phyloP scores from a whole-genome alignment of 2,797 vertebrate species.

The Amazonetta brasiliensis region DNA sequence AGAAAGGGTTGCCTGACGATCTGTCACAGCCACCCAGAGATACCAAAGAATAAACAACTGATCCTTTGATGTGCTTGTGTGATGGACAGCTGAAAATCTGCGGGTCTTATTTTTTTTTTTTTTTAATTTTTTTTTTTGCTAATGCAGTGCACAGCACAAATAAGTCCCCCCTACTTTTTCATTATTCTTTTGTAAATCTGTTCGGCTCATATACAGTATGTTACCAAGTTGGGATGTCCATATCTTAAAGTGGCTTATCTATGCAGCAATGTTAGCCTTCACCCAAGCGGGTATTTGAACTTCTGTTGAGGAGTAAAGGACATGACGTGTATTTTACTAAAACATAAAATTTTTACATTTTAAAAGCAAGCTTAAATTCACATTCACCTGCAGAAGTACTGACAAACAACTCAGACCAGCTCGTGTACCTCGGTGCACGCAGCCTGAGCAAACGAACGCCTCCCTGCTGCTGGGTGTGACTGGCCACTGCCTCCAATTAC shows the following conservation, averaged over 20 bases:
- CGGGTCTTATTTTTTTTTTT: neutral
- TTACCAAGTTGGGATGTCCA: neutral
- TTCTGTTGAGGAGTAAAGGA: neutral
- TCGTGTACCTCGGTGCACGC: accelerated
- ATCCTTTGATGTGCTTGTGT: neutral
- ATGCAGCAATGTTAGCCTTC: accelerated
- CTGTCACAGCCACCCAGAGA: neutral
- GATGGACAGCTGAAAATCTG: neutral
- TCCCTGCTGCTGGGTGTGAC: neutral
- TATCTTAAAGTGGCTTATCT: neutral
- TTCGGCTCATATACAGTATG: neutral
- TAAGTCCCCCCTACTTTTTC: neutral
- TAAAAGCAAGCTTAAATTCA: neutral
- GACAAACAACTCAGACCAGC: neutral
- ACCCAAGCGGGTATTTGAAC: neutral
- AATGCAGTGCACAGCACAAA: neutral
- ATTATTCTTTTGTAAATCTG: neutral
- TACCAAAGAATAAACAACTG: neutral
- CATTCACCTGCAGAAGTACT: neutral
- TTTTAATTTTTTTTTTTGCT: neutral
- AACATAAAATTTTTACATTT: neutral
- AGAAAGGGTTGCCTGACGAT: neutral
- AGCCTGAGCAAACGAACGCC: accelerated
- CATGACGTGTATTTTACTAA: neutral
- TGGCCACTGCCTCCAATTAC: neutral